These are phyloP conservation scores for Brachypteracias leptosomus DNA, from an alignment of 2,113 vertebrate genomes.

Conservation along the genomic window DNA sequence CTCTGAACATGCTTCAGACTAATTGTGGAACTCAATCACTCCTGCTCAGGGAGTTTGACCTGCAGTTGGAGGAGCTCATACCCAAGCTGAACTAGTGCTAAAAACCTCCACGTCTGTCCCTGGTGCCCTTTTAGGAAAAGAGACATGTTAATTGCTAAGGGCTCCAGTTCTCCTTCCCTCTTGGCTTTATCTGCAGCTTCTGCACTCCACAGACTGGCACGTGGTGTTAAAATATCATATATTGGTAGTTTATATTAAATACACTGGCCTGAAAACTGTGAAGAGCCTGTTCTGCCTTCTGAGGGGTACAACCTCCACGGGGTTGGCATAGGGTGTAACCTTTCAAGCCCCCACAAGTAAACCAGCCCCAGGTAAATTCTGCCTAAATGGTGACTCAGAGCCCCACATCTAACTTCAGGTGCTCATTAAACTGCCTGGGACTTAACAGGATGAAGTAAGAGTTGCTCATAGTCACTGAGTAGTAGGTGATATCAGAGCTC, in stretches of 20 bases:
- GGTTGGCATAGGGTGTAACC: background rate
- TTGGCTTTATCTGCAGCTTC: background rate
- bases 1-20: background rate
- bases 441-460: background rate
- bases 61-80: background rate
- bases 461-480: background rate
- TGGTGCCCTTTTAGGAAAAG: background rate
- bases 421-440: background rate
- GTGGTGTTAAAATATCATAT: fast-evolving
- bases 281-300: background rate
- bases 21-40: constrained; percentile 27
- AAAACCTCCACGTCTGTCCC: background rate
- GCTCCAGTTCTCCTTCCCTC: background rate
- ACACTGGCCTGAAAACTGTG: background rate
- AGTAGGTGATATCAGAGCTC: background rate
- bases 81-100: background rate
- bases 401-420: background rate
- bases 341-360: background rate
- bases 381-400: background rate
- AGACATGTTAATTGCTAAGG: background rate
- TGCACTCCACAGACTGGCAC: background rate
- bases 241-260: background rate
- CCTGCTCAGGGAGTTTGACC: constrained; percentile 13
- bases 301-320: background rate
- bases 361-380: background rate